Evolutionary conservation across 2,888 invertebrate genomes (phyloP).

Genomic region (Papilio gigon): DNA sequence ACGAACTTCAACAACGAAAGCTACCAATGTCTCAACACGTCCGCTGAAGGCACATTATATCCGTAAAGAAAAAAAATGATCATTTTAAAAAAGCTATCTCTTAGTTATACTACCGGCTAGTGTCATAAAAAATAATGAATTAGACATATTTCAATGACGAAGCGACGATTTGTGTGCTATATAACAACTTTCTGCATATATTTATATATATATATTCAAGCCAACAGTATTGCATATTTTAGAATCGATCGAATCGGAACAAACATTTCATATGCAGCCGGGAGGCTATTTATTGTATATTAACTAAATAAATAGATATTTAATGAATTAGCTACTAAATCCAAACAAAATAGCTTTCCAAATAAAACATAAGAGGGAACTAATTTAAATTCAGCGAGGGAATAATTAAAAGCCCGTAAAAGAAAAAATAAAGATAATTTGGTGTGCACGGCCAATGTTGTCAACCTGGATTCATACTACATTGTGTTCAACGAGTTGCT

Average conservation of each 20-base stretch:
- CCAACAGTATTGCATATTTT: constrained; percentile 25
- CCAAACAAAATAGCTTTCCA: constrained; percentile 60
- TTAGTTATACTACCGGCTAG: constrained; percentile 60
- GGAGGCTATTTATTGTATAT: constrained; percentile 45
- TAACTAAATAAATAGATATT: constrained; percentile 80
- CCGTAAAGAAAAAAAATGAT: constrained; percentile 61
- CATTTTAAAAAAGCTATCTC: constrained; percentile 77
- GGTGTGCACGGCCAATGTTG: constrained; percentile 65
- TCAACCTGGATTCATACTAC: constrained; percentile 62
- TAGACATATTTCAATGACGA: constrained; percentile 54
- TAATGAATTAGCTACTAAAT: constrained; percentile 73
- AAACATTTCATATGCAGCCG: constrained; percentile 36
- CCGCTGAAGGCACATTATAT: constrained; percentile 76
- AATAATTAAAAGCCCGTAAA: constrained; percentile 63
- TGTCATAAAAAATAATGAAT: constrained; percentile 65
- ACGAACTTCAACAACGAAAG: constrained; percentile 51
- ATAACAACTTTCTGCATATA: constrained; percentile 43
- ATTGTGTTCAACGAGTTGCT: constrained; percentile 58
- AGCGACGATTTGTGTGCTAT: constrained; percentile 67
- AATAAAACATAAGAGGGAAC: constrained; percentile 63
- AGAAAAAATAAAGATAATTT: constrained; percentile 47
- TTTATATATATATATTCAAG: constrained; percentile 34
- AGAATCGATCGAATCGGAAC: neutral
- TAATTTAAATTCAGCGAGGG: constrained; percentile 59
- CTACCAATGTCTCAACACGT: constrained; percentile 61